Evolutionary conservation across 2,797 vertebrate genomes (phyloP).

Genomic region (Urophycis tenuis): DNA sequence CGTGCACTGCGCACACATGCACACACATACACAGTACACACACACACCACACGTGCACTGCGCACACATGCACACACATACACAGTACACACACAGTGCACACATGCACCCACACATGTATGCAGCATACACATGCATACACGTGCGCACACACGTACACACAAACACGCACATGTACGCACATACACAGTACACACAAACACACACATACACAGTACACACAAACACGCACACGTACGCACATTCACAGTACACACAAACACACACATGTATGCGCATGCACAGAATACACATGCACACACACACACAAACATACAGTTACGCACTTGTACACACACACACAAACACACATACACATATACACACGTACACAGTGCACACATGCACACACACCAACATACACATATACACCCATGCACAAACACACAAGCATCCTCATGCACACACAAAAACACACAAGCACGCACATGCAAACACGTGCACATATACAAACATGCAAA

Average conservation of each 20-base stretch:
- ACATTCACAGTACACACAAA: not conserved
- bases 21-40: no score
- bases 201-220: not conserved
- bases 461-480: no score
- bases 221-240: not conserved
- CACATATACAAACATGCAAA: no score
- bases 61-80: conserved; percentile 33
- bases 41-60: no score
- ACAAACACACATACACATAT: not conserved
- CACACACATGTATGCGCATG: not conserved
- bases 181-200: not conserved
- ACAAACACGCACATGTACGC: not conserved
- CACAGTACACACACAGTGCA: no score
- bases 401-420: not conserved
- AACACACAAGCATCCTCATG: not conserved
- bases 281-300: conserved; percentile 10
- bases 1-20: no score
- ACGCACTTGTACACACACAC: not conserved
- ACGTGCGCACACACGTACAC: no score
- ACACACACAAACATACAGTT: not conserved
- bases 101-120: not conserved
- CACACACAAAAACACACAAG: no score
- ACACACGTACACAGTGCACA: not conserved
- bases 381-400: not conserved
- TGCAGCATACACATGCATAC: not conserved